phyloP scores from a whole-genome alignment of 2,113 vertebrate genomes.

The Martes martes region DNA sequence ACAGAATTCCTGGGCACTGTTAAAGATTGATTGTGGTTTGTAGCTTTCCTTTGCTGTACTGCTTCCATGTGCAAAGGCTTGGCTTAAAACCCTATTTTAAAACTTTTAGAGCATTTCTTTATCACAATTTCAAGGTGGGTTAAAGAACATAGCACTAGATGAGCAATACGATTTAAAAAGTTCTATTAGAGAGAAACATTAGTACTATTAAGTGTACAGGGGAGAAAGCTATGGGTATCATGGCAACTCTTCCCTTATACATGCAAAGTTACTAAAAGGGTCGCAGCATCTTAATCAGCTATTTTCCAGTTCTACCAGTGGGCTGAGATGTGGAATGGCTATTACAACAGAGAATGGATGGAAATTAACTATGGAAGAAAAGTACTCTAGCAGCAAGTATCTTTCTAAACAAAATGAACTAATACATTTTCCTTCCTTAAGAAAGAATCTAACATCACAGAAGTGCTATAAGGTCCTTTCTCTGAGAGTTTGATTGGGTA shows the following conservation, averaged over 20 bases:
- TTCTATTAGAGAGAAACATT: neutral
- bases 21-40: neutral
- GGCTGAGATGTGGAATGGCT: neutral
- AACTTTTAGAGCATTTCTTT: neutral
- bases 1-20: neutral
- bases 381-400: neutral
- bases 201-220: neutral
- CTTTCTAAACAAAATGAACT: neutral
- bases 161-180: neutral
- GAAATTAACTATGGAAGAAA: neutral
- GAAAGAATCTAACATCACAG: neutral
- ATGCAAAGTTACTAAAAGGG: neutral
- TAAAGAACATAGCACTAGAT: neutral
- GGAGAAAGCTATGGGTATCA: neutral
- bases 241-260: neutral
- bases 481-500: neutral
- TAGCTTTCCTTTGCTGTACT: neutral
- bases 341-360: neutral
- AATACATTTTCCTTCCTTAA: neutral
- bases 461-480: neutral
- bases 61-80: neutral
- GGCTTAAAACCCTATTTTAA: neutral
- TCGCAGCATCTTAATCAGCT: neutral
- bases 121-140: neutral
- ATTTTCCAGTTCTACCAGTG: neutral